phyloP scores from a whole-genome alignment of 2,888 invertebrate genomes.

The Pimpla rufipes region DNA sequence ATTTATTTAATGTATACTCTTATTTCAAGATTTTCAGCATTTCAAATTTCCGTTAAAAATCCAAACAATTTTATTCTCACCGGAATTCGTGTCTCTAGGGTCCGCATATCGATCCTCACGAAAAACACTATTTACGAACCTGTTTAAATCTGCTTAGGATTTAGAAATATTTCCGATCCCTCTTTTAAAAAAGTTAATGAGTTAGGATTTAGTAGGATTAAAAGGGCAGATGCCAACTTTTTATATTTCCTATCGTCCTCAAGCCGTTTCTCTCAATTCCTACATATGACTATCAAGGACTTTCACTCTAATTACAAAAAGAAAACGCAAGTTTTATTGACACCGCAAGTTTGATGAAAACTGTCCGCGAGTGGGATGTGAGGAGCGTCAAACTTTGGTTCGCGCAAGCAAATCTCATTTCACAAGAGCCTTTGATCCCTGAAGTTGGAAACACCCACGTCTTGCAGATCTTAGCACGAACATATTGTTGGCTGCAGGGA shows the following conservation, averaged over 20 bases:
- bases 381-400: neutral
- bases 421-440: neutral
- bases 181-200: too few relatives aligned
- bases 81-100: too few relatives aligned
- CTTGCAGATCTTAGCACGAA: neutral
- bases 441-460: neutral
- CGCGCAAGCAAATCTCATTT: neutral
- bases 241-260: too few relatives aligned
- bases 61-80: too few relatives aligned
- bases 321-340: neutral
- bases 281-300: too few relatives aligned
- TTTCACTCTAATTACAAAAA: neutral
- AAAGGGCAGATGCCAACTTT: too few relatives aligned
- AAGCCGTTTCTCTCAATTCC: too few relatives aligned
- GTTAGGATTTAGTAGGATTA: too few relatives aligned
- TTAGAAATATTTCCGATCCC: too few relatives aligned
- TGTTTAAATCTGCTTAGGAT: too few relatives aligned
- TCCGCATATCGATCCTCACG: too few relatives aligned
- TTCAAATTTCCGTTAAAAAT: neutral
- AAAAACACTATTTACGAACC: too few relatives aligned
- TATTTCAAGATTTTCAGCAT: neutral
- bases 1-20: slow-evolving; percentile 9
- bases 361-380: neutral
- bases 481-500: neutral
- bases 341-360: neutral